Conservation (phyloP, 2,113 vertebrate species). For the Boulengeromyrus knoepffleri region DNA sequence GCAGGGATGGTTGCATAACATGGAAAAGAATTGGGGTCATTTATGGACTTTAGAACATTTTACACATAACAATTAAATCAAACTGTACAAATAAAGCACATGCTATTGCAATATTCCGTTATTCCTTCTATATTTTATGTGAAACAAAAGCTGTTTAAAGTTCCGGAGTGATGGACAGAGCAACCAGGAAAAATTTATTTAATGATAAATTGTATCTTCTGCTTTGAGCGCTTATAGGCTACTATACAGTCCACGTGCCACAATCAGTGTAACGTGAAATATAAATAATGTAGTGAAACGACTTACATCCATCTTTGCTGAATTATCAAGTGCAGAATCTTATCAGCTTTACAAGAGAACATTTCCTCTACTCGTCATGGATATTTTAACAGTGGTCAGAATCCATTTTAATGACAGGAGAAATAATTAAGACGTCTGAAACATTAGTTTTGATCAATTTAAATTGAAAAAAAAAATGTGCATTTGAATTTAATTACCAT, state of each 20-base stretch:
- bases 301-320: background rate
- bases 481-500: slow-evolving; percentile 20
- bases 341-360: background rate
- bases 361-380: background rate
- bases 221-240: background rate
- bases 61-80: background rate
- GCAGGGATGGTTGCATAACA: background rate
- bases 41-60: background rate
- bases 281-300: background rate
- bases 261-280: background rate
- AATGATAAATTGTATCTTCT: background rate
- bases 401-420: background rate
- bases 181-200: background rate
- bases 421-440: slow-evolving; percentile 9
- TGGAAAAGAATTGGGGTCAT: background rate
- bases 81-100: background rate
- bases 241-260: background rate
- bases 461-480: slow-evolving; percentile 15
- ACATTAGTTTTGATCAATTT: slow-evolving; percentile 18
- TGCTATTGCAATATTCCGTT: background rate
- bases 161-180: background rate
- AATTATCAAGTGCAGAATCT: background rate
- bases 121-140: background rate
- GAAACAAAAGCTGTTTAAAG: background rate
- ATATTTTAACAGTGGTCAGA: slow-evolving; percentile 9